Base-by-base conservation (phyloP, 2,113 vertebrate species). In the Eonycteris spelaea region DNA sequence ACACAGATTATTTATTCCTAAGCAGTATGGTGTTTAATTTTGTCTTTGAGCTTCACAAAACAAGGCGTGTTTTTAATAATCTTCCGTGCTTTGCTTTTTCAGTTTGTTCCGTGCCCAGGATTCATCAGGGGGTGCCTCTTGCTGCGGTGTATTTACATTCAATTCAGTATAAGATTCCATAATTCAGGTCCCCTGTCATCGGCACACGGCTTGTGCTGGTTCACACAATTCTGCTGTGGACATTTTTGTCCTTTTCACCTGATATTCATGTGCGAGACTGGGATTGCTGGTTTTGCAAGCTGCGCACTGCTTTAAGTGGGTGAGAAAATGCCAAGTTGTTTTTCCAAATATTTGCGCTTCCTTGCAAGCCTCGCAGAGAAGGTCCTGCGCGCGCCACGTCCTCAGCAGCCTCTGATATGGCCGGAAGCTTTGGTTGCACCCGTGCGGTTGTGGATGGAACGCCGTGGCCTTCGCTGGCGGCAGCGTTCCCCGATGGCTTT, bases 61-160 rank as follows among this genome's bases (percentile, higher is more conserved):
- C n/a, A 73, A 40, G 40, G 5, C 43, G 21, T 48, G 2, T 24
- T 70, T 6, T 53, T 63, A 43, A 12, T 73, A 53, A 51, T 43
- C 40, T 43, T 13, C 38, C 73, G 40, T 43, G 43, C 43, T 80
- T 40, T 13, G 8, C 24, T 71, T 51, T 22, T 75, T 5, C 35
- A 35, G 11, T 40, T 26, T 19, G 19, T 16, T 40, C 28, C 26
- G 9, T 43, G 15, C 30, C 19, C 21, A 21, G 26, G 53, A 59
- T 7, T 16, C 7, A 6, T 30, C 38, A 1, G 12, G 15, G 15
- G 16, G 22, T 68, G 22, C 30, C 1, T 5, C 5, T 13, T 33
- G 59, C 48, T 16, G 24, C 33, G 24, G 63, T 13, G 0, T 7
- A 13, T 51, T 24, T 30, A 24, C 40, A 19, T 61, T 33, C 40